Evolutionary conservation across 1,140 invertebrate species (phyloP), one percentile per base, ranked within the genome.

Genomic region (Aphidius ervi): DNA sequence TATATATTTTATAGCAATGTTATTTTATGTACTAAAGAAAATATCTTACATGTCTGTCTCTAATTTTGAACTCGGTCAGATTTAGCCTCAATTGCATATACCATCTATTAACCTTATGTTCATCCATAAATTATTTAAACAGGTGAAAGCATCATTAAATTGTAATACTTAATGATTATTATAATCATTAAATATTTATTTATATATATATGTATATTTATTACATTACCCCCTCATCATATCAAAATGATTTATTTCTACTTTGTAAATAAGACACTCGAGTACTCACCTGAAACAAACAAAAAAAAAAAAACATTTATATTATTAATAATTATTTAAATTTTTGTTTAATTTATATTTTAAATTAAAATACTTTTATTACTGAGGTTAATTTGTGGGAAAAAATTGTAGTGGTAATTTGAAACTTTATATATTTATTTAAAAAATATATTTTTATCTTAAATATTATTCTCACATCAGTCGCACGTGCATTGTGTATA

Each of bases 211-310:
- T 40, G 37, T 48, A 9, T 2, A 9, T 48, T 48, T 48, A 6
- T 48, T 42, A 54, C 52, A 42, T 54, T 54, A 54, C 52, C 52
- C 52, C 39, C 9, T 54, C 49, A 23, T 40, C 52, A 37, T 39
- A 54, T 16, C 4, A 4, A 10, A 40, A 54, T 54, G 37, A 42
- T 3, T 31, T 31, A 31, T 40, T 4, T 16, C 3, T 31, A 31
- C 4, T 31, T 31, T 1, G 23, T 31, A 31, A 31, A 31, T 16
- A 16, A 53, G 50, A 41, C 1, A 46, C 31, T 46, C 43, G 31
- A 47, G 47, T 71, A 73, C 72, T 73, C 69, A 73, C 72, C 71
- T 72, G 65, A 63, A 73, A 73, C 70, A 69, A n/a, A 59, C 64
- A 56, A 49, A 31, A 54, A 59, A 53, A 23, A 52, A 56, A n/a